Evolutionary conservation across 1,140 invertebrate species (phyloP).

Genomic region (Druon quercuslanigerum): DNA sequence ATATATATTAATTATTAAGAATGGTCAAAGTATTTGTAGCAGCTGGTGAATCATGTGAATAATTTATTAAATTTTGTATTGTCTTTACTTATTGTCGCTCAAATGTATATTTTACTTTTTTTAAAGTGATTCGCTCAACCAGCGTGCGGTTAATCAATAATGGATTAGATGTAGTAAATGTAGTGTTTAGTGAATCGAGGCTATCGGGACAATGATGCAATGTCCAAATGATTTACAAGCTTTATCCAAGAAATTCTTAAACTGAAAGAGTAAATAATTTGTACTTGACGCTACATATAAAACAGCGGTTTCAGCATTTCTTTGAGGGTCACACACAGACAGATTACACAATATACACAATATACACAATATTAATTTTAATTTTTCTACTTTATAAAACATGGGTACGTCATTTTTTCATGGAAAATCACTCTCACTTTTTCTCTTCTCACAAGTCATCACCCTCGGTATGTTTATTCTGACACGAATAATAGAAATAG

Average conservation of each 20-base stretch:
- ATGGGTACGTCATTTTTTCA: neutral
- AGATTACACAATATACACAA: slow-evolving; percentile 40
- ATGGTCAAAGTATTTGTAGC: no score
- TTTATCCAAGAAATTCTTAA: slow-evolving; percentile 51
- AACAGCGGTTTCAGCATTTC: slow-evolving; percentile 45
- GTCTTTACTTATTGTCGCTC: neutral
- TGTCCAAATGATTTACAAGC: slow-evolving; percentile 53
- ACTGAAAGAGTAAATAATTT: slow-evolving; percentile 29
- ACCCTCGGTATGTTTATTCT: neutral
- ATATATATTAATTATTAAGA: neutral
- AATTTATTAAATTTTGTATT: neutral
- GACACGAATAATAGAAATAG: neutral
- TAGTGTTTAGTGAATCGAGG: slow-evolving; percentile 60
- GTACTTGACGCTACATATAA: neutral
- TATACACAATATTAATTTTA: slow-evolving; percentile 43
- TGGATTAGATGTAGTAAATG: slow-evolving; percentile 50
- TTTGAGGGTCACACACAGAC: slow-evolving; percentile 38
- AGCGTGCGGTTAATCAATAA: slow-evolving; percentile 39
- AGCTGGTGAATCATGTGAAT: neutral
- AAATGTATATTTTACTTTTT: neutral
- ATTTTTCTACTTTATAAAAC: slow-evolving; percentile 6
- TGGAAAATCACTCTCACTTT: slow-evolving; percentile 31
- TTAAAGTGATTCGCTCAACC: neutral
- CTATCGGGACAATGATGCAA: slow-evolving; percentile 66
- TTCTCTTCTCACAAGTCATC: neutral